phyloP scores from a whole-genome alignment of 2,888 invertebrate genomes.

The Andrena flavipes region DNA sequence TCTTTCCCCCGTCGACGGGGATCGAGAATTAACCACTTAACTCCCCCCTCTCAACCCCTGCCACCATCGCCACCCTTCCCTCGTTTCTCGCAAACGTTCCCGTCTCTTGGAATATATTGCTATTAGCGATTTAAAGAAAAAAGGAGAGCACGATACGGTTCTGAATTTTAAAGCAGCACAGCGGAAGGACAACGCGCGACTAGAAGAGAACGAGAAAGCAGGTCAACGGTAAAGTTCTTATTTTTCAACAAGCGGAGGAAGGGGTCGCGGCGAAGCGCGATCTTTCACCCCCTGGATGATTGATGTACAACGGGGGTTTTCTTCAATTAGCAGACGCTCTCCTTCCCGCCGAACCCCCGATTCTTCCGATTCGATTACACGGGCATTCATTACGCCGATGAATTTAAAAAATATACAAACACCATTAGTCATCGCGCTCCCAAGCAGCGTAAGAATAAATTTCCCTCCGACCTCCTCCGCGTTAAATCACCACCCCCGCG shows the following conservation, averaged over 20 bases:
- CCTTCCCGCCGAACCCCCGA: conserved; percentile 19
- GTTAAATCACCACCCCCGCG: conserved; percentile 24
- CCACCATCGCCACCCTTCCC: conserved; percentile 16
- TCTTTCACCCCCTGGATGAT: conserved; percentile 62
- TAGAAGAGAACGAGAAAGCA: conserved; percentile 3
- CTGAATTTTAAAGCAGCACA: neutral
- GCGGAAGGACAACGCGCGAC: neutral
- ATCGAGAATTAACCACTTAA: conserved; percentile 59
- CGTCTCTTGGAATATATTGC: neutral
- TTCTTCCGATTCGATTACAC: conserved; percentile 69
- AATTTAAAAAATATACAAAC: conserved; percentile 71
- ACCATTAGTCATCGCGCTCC: conserved; percentile 61
- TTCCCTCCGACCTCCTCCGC: conserved; percentile 2
- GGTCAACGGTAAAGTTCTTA: conserved; percentile 41
- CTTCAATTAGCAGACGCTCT: conserved; percentile 72
- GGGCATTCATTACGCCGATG: conserved; percentile 53
- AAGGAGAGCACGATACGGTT: neutral
- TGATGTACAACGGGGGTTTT: conserved; percentile 66
- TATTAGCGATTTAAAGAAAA: neutral
- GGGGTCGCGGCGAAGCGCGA: conserved; percentile 28
- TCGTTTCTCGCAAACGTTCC: conserved; percentile 12
- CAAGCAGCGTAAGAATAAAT: conserved; percentile 33
- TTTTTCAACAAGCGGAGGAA: neutral
- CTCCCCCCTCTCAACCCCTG: conserved; percentile 31
- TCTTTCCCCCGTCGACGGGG: conserved; percentile 7